phyloP scores from a whole-genome alignment of 30 jellyfish, hydroid and myxozoan species.

The Aurelia sp. region DNA sequence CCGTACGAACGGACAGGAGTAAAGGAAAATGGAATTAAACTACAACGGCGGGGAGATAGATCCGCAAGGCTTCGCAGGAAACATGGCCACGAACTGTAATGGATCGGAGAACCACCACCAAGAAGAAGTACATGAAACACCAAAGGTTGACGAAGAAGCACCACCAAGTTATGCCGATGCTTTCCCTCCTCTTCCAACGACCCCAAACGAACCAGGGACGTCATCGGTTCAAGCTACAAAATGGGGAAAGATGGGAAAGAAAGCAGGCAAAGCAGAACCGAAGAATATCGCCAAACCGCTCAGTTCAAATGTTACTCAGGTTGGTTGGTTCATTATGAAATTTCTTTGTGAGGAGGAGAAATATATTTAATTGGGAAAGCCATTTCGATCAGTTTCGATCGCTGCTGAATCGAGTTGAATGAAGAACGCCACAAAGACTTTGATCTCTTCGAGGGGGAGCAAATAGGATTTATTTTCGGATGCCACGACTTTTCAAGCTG shows the following conservation, averaged over 20 bases:
- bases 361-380: too few relatives aligned
- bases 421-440: too few relatives aligned
- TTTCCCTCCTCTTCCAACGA: slow-evolving; percentile 96
- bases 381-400: too few relatives aligned
- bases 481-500: too few relatives aligned
- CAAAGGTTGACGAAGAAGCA: slow-evolving; percentile 53
- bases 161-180: slow-evolving; percentile 99
- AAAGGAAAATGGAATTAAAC: slow-evolving; percentile 88
- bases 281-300: slow-evolving; percentile 50
- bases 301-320: slow-evolving; percentile 55
- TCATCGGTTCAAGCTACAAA: slow-evolving; percentile 46
- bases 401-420: too few relatives aligned
- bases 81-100: slow-evolving; percentile 56
- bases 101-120: slow-evolving; percentile 57
- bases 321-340: background rate
- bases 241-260: slow-evolving; percentile 35
- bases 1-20: slow-evolving; percentile 97
- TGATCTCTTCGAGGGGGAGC: too few relatives aligned
- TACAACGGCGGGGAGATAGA: slow-evolving; percentile 71
- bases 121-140: slow-evolving; percentile 7
- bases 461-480: too few relatives aligned
- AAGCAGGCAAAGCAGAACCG: slow-evolving; percentile 38
- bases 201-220: slow-evolving; percentile 64
- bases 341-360: background rate
- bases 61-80: slow-evolving; percentile 65